phyloP scores from a whole-genome alignment of 2,797 vertebrate genomes.

The Lagothrix lagotricha region DNA sequence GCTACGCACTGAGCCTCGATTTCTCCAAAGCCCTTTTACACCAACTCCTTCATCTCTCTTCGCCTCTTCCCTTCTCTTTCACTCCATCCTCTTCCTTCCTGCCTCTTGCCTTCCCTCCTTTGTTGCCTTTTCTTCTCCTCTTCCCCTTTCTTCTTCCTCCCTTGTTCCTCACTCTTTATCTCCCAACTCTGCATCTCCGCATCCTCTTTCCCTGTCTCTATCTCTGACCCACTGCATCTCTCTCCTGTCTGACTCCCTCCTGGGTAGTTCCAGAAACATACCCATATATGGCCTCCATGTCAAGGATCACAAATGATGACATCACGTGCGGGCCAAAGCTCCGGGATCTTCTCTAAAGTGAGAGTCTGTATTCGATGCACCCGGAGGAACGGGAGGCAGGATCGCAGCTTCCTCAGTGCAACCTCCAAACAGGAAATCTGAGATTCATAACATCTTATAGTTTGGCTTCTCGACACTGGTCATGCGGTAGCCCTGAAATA shows the following conservation, averaged over 20 bases:
- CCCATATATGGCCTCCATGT: constrained; percentile 88
- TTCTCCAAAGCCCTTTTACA: neutral
- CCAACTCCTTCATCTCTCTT: rapidly evolving
- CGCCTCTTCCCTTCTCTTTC: neutral
- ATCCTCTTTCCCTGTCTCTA: neutral
- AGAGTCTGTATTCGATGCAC: constrained; percentile 73
- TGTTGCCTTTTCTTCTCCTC: neutral
- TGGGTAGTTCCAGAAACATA: constrained; percentile 84
- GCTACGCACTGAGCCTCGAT: neutral
- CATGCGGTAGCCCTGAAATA: constrained; percentile 90
- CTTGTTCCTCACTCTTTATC: neutral
- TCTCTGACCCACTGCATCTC: neutral
- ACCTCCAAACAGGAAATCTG: constrained; percentile 86
- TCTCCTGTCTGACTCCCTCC: constrained; percentile 67
- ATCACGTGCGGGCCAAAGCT: constrained; percentile 79
- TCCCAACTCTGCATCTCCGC: neutral
- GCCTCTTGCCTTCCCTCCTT: neutral
- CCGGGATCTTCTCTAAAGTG: constrained; percentile 77
- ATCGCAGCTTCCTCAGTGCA: constrained; percentile 70
- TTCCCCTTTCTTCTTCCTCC: neutral
- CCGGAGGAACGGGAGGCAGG: constrained; percentile 71
- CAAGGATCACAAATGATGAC: constrained; percentile 85
- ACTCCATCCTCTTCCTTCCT: neutral
- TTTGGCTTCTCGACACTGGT: constrained; percentile 86
- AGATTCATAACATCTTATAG: constrained; percentile 86